Evolutionary conservation across 2,888 invertebrate species (phyloP), one percentile per base, ranked within the genome.

Genomic region (Nudaria mundana): DNA sequence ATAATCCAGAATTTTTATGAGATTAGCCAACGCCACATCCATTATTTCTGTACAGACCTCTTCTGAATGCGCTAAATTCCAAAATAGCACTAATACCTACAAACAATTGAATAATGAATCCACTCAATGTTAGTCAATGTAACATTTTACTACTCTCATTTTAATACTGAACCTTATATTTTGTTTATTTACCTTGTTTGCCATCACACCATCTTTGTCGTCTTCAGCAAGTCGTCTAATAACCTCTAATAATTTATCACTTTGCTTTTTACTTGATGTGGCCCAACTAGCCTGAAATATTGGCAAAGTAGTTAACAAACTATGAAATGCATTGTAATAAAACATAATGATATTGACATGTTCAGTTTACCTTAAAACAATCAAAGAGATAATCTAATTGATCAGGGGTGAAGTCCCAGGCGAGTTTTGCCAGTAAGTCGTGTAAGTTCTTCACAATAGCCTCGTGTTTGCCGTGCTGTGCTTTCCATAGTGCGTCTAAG

Each of bases 161-260:
- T n/a, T n/a, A n/a, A n/a, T n/a, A n/a, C n/a, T n/a, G n/a, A n/a
- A n/a, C n/a, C n/a, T n/a, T n/a, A 29, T 20, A 25, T 25, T 7
- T 16, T 28, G 2, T 18, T 12, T 16, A 15, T 20, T 15, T 71
- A 94, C 97, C 91, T 98, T 98, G 77, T 97, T 96, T 30, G 98
- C 98, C 98, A 98, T 98, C 6, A 98, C 97, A 34, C 98, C 98
- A 79, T 98, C 98, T 79, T 99, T 98, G 79, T 99, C 98, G 79
- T 99, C 98, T 83, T 99, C 98, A 3, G 98, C 98, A 46, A 99
- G 89, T 56, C 98, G 91, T 51, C 98, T 91, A 60, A 99, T 98
- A 53, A 99, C 91, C 87, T 99, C 98, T 62, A 99, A 84, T 53
- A 99, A 90, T 71, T 98, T 96, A 83, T 99, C 98, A 60, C 98